These are phyloP conservation scores for Orientallactaga sibirica DNA, from an alignment of 2,797 vertebrate genomes.

Conservation along the genomic window DNA sequence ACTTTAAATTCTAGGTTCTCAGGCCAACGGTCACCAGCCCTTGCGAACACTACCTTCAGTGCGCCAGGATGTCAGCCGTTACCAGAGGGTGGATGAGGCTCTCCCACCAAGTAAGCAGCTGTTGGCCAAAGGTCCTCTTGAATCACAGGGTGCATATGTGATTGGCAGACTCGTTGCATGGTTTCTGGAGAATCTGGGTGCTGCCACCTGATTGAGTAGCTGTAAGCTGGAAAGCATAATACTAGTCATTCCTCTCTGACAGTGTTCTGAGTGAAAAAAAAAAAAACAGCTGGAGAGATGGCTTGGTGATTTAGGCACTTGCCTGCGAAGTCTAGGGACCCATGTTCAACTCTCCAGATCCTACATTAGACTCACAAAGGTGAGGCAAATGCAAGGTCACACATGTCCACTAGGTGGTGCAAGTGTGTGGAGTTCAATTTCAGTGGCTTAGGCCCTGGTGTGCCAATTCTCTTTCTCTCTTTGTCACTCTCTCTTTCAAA, in stretches of 20 bases:
- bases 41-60: constrained; percentile 95
- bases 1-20: constrained; percentile 88
- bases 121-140: not conserved
- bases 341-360: too few relatives aligned
- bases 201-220: not conserved
- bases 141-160: not conserved
- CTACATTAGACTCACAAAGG: too few relatives aligned
- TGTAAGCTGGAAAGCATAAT: not conserved
- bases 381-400: too few relatives aligned
- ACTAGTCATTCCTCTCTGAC: not conserved
- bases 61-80: constrained; percentile 96
- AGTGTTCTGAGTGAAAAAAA: not conserved
- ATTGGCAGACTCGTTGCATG: not conserved
- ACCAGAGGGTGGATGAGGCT: constrained; percentile 98
- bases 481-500: too few relatives aligned
- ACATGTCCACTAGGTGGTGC: too few relatives aligned
- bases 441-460: too few relatives aligned
- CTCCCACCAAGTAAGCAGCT: constrained; percentile 96
- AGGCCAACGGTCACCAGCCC: constrained; percentile 93
- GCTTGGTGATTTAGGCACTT: too few relatives aligned
- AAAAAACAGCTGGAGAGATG: not conserved
- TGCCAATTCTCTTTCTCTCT: too few relatives aligned
- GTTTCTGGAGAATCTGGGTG: not conserved
- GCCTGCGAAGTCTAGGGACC: too few relatives aligned
- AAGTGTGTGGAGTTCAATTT: too few relatives aligned